Evolutionary conservation across 2,113 vertebrate genomes (phyloP).

Genomic region (Petromus typicus): DNA sequence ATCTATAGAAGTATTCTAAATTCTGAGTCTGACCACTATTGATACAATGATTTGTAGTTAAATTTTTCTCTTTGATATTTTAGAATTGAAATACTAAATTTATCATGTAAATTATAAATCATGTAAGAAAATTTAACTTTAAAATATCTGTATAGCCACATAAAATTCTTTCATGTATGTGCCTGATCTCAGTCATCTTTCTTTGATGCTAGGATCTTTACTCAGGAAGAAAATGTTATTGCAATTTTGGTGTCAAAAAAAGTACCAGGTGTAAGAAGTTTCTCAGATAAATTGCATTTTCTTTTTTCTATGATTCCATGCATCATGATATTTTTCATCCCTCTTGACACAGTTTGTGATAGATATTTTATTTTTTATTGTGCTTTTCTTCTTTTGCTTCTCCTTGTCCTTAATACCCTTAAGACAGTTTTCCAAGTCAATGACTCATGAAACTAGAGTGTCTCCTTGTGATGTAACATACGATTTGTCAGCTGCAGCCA

Average conservation of each 20-base stretch:
- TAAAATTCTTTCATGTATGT: conserved; percentile 9
- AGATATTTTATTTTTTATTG: conserved; percentile 73
- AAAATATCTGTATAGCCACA: neutral
- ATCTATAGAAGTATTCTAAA: neutral
- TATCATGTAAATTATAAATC: neutral
- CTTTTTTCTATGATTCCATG: conserved; percentile 1
- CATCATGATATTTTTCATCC: conserved; percentile 41
- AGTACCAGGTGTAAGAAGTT: conserved; percentile 25
- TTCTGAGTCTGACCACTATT: neutral
- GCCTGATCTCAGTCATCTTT: conserved; percentile 36
- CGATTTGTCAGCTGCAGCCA: conserved; percentile 51
- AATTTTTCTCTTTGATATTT: neutral
- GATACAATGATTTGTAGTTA: neutral
- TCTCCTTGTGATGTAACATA: conserved; percentile 64
- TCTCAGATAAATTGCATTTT: conserved; percentile 62
- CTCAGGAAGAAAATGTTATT: conserved; percentile 48
- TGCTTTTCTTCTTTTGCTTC: conserved; percentile 55
- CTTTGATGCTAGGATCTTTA: conserved; percentile 30
- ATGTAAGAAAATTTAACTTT: neutral
- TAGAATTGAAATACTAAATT: neutral
- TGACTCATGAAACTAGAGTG: conserved; percentile 80
- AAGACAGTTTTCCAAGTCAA: conserved; percentile 76
- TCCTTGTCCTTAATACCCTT: conserved; percentile 67
- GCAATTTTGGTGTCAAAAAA: conserved; percentile 55
- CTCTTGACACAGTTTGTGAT: conserved; percentile 57